Conservation (phyloP, 2,888 invertebrate genomes). For the Drosophila mimetica region DNA sequence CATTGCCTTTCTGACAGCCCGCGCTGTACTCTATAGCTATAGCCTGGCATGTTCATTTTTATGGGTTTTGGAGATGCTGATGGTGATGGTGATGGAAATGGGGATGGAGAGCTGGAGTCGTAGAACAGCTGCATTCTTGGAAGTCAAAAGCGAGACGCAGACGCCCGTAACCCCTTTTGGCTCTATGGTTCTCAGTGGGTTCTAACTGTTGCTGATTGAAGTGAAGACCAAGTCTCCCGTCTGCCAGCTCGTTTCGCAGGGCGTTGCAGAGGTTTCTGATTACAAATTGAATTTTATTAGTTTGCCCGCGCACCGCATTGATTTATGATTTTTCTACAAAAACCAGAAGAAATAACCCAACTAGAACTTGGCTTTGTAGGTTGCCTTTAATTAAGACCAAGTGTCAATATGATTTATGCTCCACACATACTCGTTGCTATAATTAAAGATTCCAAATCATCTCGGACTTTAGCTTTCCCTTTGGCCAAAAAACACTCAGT, state of each 20-base stretch:
- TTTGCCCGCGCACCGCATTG: slow-evolving; percentile 68
- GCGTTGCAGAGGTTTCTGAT: slow-evolving; percentile 60
- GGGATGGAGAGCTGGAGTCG: slow-evolving; percentile 8
- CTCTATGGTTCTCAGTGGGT: background rate
- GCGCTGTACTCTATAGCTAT: slow-evolving; percentile 2
- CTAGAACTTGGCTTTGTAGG: slow-evolving; percentile 34
- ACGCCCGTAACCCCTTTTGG: slow-evolving; percentile 2
- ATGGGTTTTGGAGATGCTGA: slow-evolving; percentile 46
- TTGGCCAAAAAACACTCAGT: slow-evolving; percentile 35
- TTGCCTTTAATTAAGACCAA: slow-evolving; percentile 69
- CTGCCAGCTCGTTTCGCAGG: slow-evolving; percentile 29
- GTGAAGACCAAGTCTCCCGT: slow-evolving; percentile 11
- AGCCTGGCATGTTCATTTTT: slow-evolving; percentile 74
- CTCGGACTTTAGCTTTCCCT: slow-evolving; percentile 60
- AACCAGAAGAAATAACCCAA: background rate
- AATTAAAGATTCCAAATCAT: slow-evolving; percentile 51
- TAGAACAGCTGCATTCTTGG: slow-evolving; percentile 66
- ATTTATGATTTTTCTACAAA: slow-evolving; percentile 69
- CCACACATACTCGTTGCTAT: slow-evolving; percentile 35
- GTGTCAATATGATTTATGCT: slow-evolving; percentile 73
- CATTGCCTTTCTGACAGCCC: slow-evolving; percentile 69
- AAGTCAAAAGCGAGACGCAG: slow-evolving; percentile 53
- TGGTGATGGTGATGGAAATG: no score
- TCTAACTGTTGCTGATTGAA: slow-evolving; percentile 60
- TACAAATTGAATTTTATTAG: slow-evolving; percentile 77